Evolutionary conservation across 2,113 vertebrate genomes (phyloP).

Genomic region (Clinocottus analis): DNA sequence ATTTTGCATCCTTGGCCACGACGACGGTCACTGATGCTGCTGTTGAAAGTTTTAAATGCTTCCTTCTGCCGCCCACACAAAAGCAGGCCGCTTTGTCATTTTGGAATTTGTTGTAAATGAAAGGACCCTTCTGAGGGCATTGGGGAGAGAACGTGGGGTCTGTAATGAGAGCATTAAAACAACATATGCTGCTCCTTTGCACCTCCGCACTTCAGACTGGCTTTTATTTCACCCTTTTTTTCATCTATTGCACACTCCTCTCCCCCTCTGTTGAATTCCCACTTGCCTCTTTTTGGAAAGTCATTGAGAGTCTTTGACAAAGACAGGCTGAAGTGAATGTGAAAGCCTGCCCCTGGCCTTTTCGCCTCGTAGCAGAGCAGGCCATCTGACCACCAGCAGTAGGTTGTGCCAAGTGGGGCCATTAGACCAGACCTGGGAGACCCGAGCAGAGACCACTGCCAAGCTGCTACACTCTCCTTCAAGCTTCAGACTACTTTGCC

Average conservation of each 20-base stretch:
- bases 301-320: conserved; percentile 84
- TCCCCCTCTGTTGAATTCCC: conserved; percentile 69
- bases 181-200: conserved; percentile 79
- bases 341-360: conserved; percentile 74
- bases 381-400: conserved; percentile 78
- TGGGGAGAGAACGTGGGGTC: conserved; percentile 55
- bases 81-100: conserved; percentile 67
- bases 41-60: conserved; percentile 64
- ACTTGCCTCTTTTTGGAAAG: conserved; percentile 76
- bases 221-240: conserved; percentile 77
- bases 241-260: conserved; percentile 44
- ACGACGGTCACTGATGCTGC: conserved; percentile 44
- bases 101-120: conserved; percentile 73
- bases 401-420: conserved; percentile 74
- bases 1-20: conserved; percentile 37
- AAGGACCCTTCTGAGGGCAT: conserved; percentile 76
- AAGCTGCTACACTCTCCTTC: conserved; percentile 77
- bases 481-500: conserved; percentile 74
- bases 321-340: conserved; percentile 80
- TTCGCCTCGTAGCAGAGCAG: conserved; percentile 59
- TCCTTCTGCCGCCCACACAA: conserved; percentile 56
- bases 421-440: conserved; percentile 73
- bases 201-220: conserved; percentile 73
- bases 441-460: conserved; percentile 60
- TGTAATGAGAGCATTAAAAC: conserved; percentile 82